Evolutionary conservation across 2,888 invertebrate species (phyloP), one percentile per base, ranked within the genome.

Genomic region (Pandemis corylana): DNA sequence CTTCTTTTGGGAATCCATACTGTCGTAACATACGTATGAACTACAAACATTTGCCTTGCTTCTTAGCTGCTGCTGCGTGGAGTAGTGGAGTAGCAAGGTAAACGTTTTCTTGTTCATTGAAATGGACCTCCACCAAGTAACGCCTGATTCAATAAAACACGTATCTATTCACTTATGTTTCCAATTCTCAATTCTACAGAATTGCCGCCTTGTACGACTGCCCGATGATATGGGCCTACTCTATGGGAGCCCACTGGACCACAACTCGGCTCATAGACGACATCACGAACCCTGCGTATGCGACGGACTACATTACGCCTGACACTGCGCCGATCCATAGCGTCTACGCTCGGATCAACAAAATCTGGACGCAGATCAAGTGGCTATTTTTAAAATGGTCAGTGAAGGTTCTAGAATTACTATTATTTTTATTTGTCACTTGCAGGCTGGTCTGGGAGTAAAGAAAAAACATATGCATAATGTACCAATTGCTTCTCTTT

Each of bases 161-260:
- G 28, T 36, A 49, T n/a, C n/a, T 20, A 53, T 5, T 53, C 9
- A 28, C 28, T 5, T 49, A 59, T 49, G 12, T 44, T 13, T 13
- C 9, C 28, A 20, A 5, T 1, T 49, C 5, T 20, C 49, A 5
- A 28, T 4, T n/a, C 9, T 59, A 28, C 28, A 89, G 89, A 7
- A 77, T 88, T 5, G 77, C 86, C 7, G 83, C 83, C 3, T 70
- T 85, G 1, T 89, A 84, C 62, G 76, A 85, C 56, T 87, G 87
- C 56, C 89, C 89, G 0, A 81, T 84, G 75, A 81, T 88, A 42
- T 88, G 87, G 87, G 68, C 79, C 2, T 85, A 84, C 69, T 87
- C 89, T 0, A 82, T 88, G 80, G 88, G 86, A 0, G 80, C 85
- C 4, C 84, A 88, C 44, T 85, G 84, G 80, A 75, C 82, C 36